A percentile compares a stretch with the other conserved stretches of the same genome.
Conservation (phyloP, 2,888 invertebrate genomes). For the Capitulum mitella region DNA sequence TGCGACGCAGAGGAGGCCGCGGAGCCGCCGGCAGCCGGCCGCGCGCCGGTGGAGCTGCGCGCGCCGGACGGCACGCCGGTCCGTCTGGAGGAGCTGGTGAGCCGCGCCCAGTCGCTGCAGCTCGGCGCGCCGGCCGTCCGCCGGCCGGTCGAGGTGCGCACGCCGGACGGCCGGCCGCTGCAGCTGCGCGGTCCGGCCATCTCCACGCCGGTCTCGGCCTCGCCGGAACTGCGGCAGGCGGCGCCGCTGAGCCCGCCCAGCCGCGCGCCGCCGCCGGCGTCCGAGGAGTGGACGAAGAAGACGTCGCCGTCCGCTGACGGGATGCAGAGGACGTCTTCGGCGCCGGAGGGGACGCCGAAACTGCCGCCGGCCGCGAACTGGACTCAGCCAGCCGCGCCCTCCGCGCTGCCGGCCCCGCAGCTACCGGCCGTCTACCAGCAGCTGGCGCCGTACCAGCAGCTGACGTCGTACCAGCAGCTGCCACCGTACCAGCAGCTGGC, state of each 20-base stretch:
- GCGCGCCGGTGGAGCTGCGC: background rate
- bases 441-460: background rate
- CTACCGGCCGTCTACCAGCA: background rate
- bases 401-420: background rate
- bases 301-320: too few species aligned
- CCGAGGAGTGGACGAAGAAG: too few species aligned
- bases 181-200: slow-evolving; percentile 46
- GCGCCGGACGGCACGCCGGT: background rate
- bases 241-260: background rate
- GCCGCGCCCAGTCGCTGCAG: background rate
- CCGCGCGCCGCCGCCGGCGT: background rate
- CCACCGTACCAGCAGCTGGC: background rate
- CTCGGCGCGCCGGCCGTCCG: background rate
- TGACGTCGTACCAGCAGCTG: background rate
- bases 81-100: background rate
- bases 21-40: background rate
- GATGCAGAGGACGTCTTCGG: background rate
- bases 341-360: background rate
- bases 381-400: background rate
- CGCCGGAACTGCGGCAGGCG: background rate
- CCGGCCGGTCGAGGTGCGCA: slow-evolving; percentile 41
- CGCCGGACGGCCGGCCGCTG: slow-evolving; percentile 26
- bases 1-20: background rate
- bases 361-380: background rate
- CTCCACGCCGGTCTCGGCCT: slow-evolving; percentile 44